Base-by-base conservation (phyloP, 2,113 vertebrate genomes). In the Ictalurus punctatus region DNA sequence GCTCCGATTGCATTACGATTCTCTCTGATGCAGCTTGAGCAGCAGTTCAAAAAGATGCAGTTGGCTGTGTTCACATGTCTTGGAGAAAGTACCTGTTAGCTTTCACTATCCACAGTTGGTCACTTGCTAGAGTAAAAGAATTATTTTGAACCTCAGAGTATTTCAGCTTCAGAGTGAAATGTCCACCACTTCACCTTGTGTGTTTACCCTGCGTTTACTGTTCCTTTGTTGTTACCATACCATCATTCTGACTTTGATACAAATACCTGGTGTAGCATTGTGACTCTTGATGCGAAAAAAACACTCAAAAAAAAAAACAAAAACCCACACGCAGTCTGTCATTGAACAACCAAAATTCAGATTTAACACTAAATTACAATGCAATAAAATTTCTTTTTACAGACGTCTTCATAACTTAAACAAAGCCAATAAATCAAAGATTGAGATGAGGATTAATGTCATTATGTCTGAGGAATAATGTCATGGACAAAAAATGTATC, bases 141-240 rank as follows among this genome's bases (percentile, higher is more conserved):
- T 13, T n/a, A 30, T 69, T 87, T 37, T 37, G 44, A 6, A 69
- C 5, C 78, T 67, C 74, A 0, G 1, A 17, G 44, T 40, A 21
- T 16, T 87, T 52, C 76, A 73, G 67, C 65, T 87, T 30, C 74
- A 67, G 27, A 65, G 21, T 48, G 7, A 82, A 91, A 89, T 52
- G 61, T 40, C 30, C 74, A 74, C 5, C 91, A 89, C 90, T 91
- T 92, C 90, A 91, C 92, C 88, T 92, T 71, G 21, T 63, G 89
- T 92, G 6, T 91, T 90, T 90, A 52, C 69, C 92, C 89, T 94
- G 91, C 69, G 40, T 86, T 73, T 88, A 86, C 71, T 7, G 3
- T 67, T 85, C 48, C 59, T 80, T 5, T 79, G 14, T 81, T 81
- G 19, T 83, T 83, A 13, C 56, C 58, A 12, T 3, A 3, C n/a